Base-by-base conservation (phyloP, 2,888 invertebrate genomes). In the Schizotus pectinicornis region DNA sequence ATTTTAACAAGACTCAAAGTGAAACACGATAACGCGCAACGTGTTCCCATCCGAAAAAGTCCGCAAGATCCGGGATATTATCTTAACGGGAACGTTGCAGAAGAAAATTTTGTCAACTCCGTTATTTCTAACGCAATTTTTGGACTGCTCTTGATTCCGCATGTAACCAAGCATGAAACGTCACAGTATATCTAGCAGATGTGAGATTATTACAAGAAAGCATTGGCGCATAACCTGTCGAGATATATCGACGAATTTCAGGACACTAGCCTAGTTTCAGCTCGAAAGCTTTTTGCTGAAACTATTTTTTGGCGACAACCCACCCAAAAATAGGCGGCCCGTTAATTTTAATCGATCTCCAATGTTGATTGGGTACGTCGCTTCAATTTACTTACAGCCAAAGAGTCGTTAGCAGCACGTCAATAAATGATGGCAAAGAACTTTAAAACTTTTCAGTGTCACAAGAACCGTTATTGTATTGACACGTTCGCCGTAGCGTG, bases 41-140 rank as follows among this genome's bases (percentile, higher is more conserved):
- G 31, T 22, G 30, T 51, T 36, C 9, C 22, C 33, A 42, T 42
- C 39, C 50, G 35, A 43, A 22, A 9, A 52, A 36, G 43, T 36
- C 37, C 31, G 31, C 52, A 42, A 52, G 41, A 2, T 22, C 22
- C 22, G 22, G 22, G 22, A 5, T 22, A 22, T 22, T 22, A 22
- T 22, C 22, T 2, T 22, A 22, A 22, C 22, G 22, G 22, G 5
- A 22, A 22, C 22, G 22, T 2, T 22, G 5, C 22, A 22, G 5
- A 22, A 2, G 43, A 42, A 52, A 50, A 52, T 43, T 52, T 52
- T 52, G 43, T 52, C 52, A 52, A 42, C 51, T 11, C 43, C 42
- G 12, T 39, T 33, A 22, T 14, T 51, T 51, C 36, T 33, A 22
- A 22, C 22, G 5, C 22, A 22, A 22, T 3, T 22, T 22, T 22